Conservation (phyloP, 2,888 invertebrate genomes). For the Pharmacophagus antenor region DNA sequence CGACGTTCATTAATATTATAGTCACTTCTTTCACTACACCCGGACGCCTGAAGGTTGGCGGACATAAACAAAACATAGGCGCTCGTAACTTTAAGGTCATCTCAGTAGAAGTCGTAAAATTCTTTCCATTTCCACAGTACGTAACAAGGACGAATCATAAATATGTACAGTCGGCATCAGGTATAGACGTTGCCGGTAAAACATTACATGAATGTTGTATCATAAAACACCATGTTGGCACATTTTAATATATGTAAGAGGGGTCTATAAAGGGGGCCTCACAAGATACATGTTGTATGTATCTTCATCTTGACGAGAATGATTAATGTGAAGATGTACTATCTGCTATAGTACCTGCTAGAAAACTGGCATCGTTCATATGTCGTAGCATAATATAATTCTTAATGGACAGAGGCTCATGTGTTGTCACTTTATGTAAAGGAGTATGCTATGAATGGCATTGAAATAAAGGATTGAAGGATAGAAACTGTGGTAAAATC, state of each 20-base stretch:
- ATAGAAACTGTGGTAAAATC: no score
- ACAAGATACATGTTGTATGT: neutral
- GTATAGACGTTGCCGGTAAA: conserved; percentile 76
- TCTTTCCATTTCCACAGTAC: conserved; percentile 50
- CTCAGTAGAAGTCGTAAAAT: conserved; percentile 58
- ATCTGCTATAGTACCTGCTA: neutral
- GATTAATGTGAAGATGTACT: neutral
- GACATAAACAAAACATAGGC: conserved; percentile 27
- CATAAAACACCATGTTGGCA: neutral
- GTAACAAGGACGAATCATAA: conserved; percentile 68
- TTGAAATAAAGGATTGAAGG: no score
- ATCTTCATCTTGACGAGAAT: neutral
- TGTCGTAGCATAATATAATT: neutral
- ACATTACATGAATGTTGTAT: conserved; percentile 36
- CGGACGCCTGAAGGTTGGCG: conserved; percentile 3
- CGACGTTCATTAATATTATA: conserved; percentile 11
- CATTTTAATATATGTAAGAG: neutral
- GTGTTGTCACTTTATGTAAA: no score
- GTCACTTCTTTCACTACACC: neutral
- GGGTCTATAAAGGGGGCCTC: neutral
- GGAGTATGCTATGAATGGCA: no score
- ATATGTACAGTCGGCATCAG: conserved; percentile 76
- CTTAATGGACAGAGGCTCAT: no score
- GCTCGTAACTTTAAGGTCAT: conserved; percentile 28
- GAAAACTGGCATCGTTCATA: neutral